Evolutionary conservation across 1,140 invertebrate species (phyloP), one percentile per base, ranked within the genome.

Genomic region (Patella vulgata): DNA sequence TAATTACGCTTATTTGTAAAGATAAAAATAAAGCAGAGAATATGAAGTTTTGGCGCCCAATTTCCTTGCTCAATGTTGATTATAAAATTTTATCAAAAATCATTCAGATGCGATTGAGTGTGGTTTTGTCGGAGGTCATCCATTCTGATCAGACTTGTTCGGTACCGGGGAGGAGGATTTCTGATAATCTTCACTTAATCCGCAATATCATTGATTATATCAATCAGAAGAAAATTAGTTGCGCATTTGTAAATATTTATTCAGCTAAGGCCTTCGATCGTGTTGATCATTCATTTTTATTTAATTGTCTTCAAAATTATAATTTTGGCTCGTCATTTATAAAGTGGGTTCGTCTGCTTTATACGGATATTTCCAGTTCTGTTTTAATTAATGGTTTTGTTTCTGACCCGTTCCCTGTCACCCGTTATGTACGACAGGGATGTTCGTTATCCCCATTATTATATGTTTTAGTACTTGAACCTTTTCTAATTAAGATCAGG

Each of bases 391-490:
- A 75, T 63, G 59, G 62, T 51, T 57, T 56, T 60, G 57, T 71
- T 36, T 71, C 82, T 0, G 63, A 76, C 3, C 66, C 67, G 0
- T 77, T 85, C 30, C 25, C 27, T 2, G 59, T 85, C 6, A 27
- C 42, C 0, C n/a, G 81, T 0, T 77, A 81, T 23, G 79, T 86
- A 0, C 65, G 69, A 8, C 84, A 86, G 61, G 83, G 85, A 5
- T 82, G 81, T 58, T 81, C 82, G 0, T 43, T 85, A 2, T 81
- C 78, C 48, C 77, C 78, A 0, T 50, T 85, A 0, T 62, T 84
- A 0, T 87, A 86, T 69, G 82, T 85, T 53, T 55, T 87, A 2
- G 76, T 74, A 0, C 65, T 85, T 0, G 81, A 86, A 52, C 75
- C 75, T n/a, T 67, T 75, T 28, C 58, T 61, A 12, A 64, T 33